Base-by-base conservation (phyloP, 2,888 invertebrate species). In the Camponotus fellah region DNA sequence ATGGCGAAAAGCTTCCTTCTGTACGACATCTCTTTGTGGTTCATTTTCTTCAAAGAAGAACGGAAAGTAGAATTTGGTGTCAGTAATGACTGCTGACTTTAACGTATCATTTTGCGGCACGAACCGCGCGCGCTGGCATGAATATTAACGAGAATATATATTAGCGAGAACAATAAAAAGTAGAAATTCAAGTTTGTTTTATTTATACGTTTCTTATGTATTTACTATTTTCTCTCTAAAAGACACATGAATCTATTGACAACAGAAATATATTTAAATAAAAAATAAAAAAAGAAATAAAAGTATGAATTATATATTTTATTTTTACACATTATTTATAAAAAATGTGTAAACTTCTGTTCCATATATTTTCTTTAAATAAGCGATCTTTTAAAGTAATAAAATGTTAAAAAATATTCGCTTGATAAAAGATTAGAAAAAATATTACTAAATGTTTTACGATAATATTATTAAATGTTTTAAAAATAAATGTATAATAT, bases 11-110 rank as follows among this genome's bases (percentile, higher is more conserved):
- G 79, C 37, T 60, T 72, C 79, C 26, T 79, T 34, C n/a, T 43
- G 34, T 58, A 43, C 60, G 46, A 46, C 77, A 46, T 34, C 60
- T 80, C 46, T 60, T 43, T 60, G 60, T 79, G 43, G 72, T 80
- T 46, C 34, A 60, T 80, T 74, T 80, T 80, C 46, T 46, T 74
- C 58, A 46, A 80, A 82, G 83, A 53, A 74, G 58, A 72, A 72
- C 64, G 46, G 82, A 83, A 79, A 79, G 85, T 85, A 83, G 85
- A 85, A 85, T 80, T 85, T 53, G 85, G 85, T 85, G 85, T 85
- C 85, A 85, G 74, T 79, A 60, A 77, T 83, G 83, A 83, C 76
- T 62, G 58, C 53, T 49, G 53, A 76, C 79, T 80, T 80, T 60
- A 80, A 72, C 74, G 21, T 80, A 60, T 80, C 60, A 80, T 80